These are phyloP conservation scores for Sebastes alutus DNA, from an alignment of 2,797 vertebrate genomes.

Conservation along the genomic window DNA sequence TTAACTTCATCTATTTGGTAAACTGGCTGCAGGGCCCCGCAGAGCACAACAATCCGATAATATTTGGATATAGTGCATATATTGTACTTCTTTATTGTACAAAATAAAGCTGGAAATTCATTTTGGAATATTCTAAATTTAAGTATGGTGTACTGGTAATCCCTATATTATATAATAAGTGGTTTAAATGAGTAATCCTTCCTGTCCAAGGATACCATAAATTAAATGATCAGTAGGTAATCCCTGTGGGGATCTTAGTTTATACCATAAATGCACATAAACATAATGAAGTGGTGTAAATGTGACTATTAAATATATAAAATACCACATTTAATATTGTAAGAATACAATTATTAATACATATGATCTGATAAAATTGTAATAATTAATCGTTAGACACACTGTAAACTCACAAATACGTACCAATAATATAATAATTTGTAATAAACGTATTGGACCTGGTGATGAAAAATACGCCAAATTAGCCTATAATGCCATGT, in stretches of 20 bases:
- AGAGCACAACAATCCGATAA: background rate
- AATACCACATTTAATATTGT: background rate
- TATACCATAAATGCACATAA: background rate
- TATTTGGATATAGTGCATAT: background rate
- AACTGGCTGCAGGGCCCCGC: conserved; percentile 82
- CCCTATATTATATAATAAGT: background rate
- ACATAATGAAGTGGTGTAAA: background rate
- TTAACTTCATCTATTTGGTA: conserved; percentile 97
- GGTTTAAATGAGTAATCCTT: conserved; percentile 10
- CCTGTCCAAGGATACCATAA: background rate
- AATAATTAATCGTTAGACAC: background rate
- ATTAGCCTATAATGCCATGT: background rate
- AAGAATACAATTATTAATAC: background rate
- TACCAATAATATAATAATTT: background rate
- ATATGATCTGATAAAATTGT: background rate
- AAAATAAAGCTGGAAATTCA: background rate
- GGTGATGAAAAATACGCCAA: background rate
- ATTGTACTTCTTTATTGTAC: background rate
- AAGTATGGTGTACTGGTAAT: background rate
- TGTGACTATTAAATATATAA: background rate
- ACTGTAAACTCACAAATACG: background rate
- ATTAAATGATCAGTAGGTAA: conserved; percentile 14
- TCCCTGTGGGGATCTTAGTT: conserved; percentile 7
- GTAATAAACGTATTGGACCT: background rate
- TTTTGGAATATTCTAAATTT: background rate